Conservation (phyloP, 2,888 invertebrate genomes). For the Scaptomyza flava region DNA sequence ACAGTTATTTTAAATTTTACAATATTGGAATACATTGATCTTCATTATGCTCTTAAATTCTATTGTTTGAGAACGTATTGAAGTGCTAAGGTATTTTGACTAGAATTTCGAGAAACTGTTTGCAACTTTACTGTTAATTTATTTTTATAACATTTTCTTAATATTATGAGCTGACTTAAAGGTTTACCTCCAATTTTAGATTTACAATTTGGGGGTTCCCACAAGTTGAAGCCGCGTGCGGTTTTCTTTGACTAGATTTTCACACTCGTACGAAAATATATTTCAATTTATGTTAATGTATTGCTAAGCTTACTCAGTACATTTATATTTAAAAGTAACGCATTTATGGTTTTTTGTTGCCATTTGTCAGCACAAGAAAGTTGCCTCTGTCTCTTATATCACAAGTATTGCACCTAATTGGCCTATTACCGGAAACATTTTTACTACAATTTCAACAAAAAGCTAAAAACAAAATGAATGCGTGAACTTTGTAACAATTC, state of each 20-base stretch:
- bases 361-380: slow-evolving; percentile 25
- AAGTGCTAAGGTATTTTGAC: slow-evolving; percentile 33
- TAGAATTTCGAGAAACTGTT: slow-evolving; percentile 32
- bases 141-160: slow-evolving; percentile 26
- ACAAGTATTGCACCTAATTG: slow-evolving; percentile 84
- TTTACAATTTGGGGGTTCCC: slow-evolving; percentile 35
- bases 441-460: slow-evolving; percentile 57
- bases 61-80: slow-evolving; percentile 35
- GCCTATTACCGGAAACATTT: slow-evolving; percentile 77
- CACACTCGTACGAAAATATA: slow-evolving; percentile 67
- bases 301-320: slow-evolving; percentile 7
- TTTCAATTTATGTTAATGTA: slow-evolving; percentile 3
- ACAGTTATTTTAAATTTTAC: slow-evolving; percentile 12
- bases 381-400: slow-evolving; percentile 77
- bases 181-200: slow-evolving; percentile 14
- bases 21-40: slow-evolving; percentile 12
- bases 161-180: slow-evolving; percentile 18
- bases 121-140: slow-evolving; percentile 18
- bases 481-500: neutral
- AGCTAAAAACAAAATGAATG: slow-evolving; percentile 28
- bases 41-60: slow-evolving; percentile 25
- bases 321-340: neutral
- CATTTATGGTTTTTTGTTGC: slow-evolving; percentile 2
- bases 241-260: slow-evolving; percentile 70
- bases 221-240: slow-evolving; percentile 31